Conservation (phyloP, 1,140 invertebrate species). For the Heliconius nattereri region DNA sequence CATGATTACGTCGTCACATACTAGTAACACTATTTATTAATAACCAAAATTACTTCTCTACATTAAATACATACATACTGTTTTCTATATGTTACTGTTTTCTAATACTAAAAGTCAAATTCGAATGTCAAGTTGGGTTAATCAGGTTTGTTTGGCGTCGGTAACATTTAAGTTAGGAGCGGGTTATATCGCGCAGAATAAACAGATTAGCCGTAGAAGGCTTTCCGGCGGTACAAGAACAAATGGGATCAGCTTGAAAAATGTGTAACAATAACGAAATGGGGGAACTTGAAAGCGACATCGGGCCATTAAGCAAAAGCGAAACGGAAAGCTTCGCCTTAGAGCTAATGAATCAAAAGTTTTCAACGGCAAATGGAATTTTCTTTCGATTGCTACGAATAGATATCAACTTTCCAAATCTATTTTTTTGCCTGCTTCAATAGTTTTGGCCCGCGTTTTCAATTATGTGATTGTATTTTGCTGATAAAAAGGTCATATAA, state of each 20-base stretch:
- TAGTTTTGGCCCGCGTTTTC: constrained; percentile 8
- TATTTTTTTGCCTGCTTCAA: constrained; percentile 14
- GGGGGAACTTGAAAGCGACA: constrained; percentile 61
- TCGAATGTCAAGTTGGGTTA: not conserved
- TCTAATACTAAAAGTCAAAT: not conserved
- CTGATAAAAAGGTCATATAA: not conserved
- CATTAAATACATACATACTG: not conserved
- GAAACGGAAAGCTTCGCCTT: constrained; percentile 33
- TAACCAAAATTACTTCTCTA: no score
- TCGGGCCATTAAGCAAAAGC: constrained; percentile 55
- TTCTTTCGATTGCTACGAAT: constrained; percentile 27
- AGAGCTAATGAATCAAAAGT: constrained; percentile 61
- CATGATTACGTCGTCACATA: no score
- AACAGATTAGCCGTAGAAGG: constrained; percentile 45
- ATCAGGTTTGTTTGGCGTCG: constrained; percentile 4
- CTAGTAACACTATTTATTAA: no score
- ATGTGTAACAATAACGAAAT: constrained; percentile 66
- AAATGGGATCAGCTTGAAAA: constrained; percentile 66
- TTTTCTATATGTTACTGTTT: no score
- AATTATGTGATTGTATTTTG: constrained; percentile 3
- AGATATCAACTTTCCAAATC: constrained; percentile 28
- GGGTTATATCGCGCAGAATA: constrained; percentile 40
- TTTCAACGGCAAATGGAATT: constrained; percentile 38
- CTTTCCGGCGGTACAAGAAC: constrained; percentile 46
- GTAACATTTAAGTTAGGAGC: not conserved